Evolutionary conservation across 2,113 vertebrate genomes (phyloP).

Genomic region (Pagrus major): DNA sequence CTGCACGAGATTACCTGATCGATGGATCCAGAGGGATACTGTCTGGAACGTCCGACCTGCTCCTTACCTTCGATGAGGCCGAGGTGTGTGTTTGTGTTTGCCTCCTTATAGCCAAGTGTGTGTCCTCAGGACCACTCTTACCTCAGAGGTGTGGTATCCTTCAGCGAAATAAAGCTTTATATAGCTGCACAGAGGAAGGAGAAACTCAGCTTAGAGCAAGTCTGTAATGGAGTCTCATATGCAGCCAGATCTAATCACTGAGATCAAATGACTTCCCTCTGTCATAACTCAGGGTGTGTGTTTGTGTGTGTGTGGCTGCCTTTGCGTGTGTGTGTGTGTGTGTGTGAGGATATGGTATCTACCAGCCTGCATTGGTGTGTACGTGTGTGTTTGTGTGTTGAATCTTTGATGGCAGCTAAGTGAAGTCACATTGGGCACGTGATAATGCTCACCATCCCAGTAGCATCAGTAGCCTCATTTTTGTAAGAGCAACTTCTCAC

Average conservation of each 20-base stretch:
- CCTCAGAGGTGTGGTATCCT: constrained; percentile 61
- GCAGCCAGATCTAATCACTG: constrained; percentile 74
- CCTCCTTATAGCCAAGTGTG: constrained; percentile 31
- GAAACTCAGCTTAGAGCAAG: constrained; percentile 59
- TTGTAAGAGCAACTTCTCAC: constrained; percentile 54
- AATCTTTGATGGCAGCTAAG: constrained; percentile 62
- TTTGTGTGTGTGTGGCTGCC: constrained; percentile 36
- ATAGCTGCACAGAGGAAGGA: constrained; percentile 68
- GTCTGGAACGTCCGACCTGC: constrained; percentile 96
- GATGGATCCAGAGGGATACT: constrained; percentile 98
- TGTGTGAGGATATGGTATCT: constrained; percentile 21
- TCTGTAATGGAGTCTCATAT: constrained; percentile 67
- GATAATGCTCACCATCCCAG: constrained; percentile 54
- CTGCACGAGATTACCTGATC: constrained; percentile 97
- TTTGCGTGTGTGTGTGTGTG: constrained; percentile 2
- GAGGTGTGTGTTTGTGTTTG: constrained; percentile 85
- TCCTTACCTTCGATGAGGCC: constrained; percentile 97
- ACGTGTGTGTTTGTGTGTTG: constrained; percentile 3
- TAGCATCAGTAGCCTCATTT: constrained; percentile 67
- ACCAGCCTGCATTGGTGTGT: constrained; percentile 1
- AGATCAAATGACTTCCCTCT: constrained; percentile 75
- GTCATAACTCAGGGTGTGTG: constrained; percentile 62
- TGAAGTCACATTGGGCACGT: constrained; percentile 71
- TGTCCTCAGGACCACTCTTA: constrained; percentile 44
- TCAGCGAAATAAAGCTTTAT: constrained; percentile 76